Evolutionary conservation across 2,113 vertebrate species (phyloP).

Genomic region (Eretmochelys imbricata): DNA sequence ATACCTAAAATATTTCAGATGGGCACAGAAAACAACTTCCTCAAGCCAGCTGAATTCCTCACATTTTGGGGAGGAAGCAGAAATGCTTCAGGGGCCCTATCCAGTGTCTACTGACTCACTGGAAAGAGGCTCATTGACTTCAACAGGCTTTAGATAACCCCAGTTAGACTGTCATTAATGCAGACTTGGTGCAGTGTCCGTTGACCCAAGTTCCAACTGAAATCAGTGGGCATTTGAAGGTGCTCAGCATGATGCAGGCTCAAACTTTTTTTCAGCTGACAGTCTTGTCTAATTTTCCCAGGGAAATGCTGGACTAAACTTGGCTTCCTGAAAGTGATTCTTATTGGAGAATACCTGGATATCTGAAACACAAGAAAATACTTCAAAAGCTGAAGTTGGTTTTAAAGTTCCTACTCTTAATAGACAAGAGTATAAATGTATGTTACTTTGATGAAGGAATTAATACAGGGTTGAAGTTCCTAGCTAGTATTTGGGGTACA

Average conservation of each 20-base stretch:
- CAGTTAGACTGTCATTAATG: neutral
- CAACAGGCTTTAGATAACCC: neutral
- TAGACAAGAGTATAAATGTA: neutral
- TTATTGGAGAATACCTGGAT: conserved; percentile 25
- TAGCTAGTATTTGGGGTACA: neutral
- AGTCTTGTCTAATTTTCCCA: conserved; percentile 11
- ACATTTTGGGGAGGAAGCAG: conserved; percentile 42
- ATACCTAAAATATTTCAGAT: conserved; percentile 50
- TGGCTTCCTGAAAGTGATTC: conserved; percentile 64
- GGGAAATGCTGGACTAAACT: conserved; percentile 63
- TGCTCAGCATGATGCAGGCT: conserved; percentile 45
- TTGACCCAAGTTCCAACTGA: conserved; percentile 30
- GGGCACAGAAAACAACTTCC: conserved; percentile 44
- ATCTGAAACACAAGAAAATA: conserved; percentile 47
- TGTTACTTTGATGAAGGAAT: neutral
- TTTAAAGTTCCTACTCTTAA: conserved; percentile 33
- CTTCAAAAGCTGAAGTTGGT: conserved; percentile 60
- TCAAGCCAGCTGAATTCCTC: conserved; percentile 50
- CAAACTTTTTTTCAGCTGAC: conserved; percentile 46
- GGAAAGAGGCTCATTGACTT: conserved; percentile 40
- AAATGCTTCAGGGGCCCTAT: conserved; percentile 27
- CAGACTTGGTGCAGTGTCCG: conserved; percentile 36
- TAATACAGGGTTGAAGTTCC: neutral
- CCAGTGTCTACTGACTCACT: conserved; percentile 16
- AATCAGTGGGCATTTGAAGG: conserved; percentile 49